These are phyloP conservation scores for Iguana delicatissima DNA, from an alignment of 2,797 vertebrate genomes.

Conservation along the genomic window DNA sequence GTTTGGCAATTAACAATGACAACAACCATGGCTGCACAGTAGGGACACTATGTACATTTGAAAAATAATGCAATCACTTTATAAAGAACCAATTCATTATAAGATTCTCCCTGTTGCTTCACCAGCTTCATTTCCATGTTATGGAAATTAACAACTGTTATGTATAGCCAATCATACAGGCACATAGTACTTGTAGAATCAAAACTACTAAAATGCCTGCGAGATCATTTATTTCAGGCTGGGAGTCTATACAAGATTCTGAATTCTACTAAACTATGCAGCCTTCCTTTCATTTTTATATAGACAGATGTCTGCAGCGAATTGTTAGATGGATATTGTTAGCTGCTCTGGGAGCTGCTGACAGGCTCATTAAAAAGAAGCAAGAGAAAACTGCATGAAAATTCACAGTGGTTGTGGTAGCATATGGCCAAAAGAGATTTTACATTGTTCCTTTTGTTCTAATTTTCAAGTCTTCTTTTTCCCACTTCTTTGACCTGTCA, in stretches of 20 bases:
- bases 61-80: neutral
- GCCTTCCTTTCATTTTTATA: neutral
- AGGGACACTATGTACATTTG: neutral
- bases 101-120: neutral
- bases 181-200: neutral
- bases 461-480: neutral
- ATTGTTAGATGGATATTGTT: neutral
- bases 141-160: slow-evolving; percentile 1
- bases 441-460: neutral
- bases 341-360: neutral
- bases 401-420: neutral
- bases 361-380: slow-evolving; percentile 5
- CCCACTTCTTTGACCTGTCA: neutral
- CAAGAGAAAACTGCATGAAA: neutral
- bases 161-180: neutral
- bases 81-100: neutral
- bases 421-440: neutral
- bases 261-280: neutral
- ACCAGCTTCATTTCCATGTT: neutral
- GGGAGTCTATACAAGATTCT: slow-evolving; percentile 7
- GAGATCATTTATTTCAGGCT: slow-evolving; percentile 11
- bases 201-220: neutral
- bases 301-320: neutral
- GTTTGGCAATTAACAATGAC: too few relatives aligned
- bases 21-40: too few relatives aligned